Evolutionary conservation across 2,888 invertebrate species (phyloP), one percentile per base, ranked within the genome.

Genomic region (Toxonevra muliebris): DNA sequence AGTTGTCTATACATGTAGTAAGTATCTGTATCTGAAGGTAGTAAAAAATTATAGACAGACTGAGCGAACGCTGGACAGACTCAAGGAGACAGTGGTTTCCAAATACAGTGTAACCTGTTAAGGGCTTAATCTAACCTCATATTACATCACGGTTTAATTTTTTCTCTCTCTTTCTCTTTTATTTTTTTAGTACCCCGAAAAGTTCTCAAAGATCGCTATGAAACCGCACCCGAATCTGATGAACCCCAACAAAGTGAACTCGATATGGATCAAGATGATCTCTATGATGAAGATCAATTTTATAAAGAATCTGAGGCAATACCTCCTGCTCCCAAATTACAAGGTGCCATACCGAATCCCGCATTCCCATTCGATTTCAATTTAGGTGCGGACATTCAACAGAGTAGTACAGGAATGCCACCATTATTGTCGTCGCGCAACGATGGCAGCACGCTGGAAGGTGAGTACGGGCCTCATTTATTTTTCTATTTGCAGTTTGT

Each of bases 1-100:
- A 88, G 93, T 94, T 70, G 93, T 94, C 76, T 93, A 94, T 83
- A 94, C 94, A 54, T 94, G 94, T 82, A 93, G 94, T 94, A 85
- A 91, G 92, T 88, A 69, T 68, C 53, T 19, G n/a, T 8, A n/a
- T 13, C 17, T 12, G 19, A 53, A 1, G 53, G 8, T 17, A 53
- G 11, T 53, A n/a, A 11, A 1, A 15, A 10, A 48, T 15, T 1
- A 13, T 11, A 48, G 7, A 30, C 30, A 30, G 30, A 30, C 30
- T 4, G 30, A n/a, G 30, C 30, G 30, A 30, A 30, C 30, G n/a
- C n/a, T n/a, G 7, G 30, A 30, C 30, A 30, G 30, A 30, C 30
- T 4, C 3, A 30, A 2, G 7, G 30, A 30, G 30, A 30, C 30
- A 30, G 30, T 30, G 30, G 2, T 7, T 30, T 7, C 7, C 30